Base-by-base conservation (phyloP, 2,888 invertebrate genomes). In the Rotaria magnacalcarata region DNA sequence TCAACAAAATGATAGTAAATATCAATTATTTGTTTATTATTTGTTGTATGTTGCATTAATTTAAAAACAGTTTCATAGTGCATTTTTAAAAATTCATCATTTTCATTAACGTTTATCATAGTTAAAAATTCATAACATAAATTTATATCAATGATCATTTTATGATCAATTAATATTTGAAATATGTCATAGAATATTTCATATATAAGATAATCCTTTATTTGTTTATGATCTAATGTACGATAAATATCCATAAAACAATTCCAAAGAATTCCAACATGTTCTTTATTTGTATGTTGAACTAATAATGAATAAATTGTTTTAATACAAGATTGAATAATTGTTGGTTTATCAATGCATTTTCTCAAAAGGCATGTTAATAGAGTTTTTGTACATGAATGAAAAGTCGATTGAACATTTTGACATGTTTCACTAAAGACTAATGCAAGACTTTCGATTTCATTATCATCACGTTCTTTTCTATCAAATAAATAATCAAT, bases 361-460 rank as follows among this genome's bases (percentile, higher is more conserved):
- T 75, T 75, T 4, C 47, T 75, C 14, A 41, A 75, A 11, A 75
- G 21, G 47, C 75, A 43, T 3, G 24, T 7, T 47, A 75, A 75
- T 75, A 75, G 47, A 21, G 75, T 24, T 75, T 75, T 75, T 21
- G 75, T 75, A n/a, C 75, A 75, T 75, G 75, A 43, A 75, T 75
- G 75, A 75, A 75, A 75, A 24, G 75, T 75, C 7, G 41, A 47
- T 75, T 75, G 75, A 21, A 75, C 41, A 43, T 75, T 75, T 47
- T 41, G 7, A 47, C 75, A 75, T 75, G 75, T 75, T 43, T 75
- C 75, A 27, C 47, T 43, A 24, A 75, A 75, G 24, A 75, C 24
- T 75, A 75, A 47, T 43, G 75, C 19, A 11, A 75, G n/a, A 47
- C 47, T 10, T 11, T 75, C 75, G 5, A 75, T 24, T 75, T 75